A percentile compares a stretch with the other conserved stretches of the same genome.
Conservation (phyloP, 2,113 vertebrate genomes). For the Sinocyclocheilus rhinocerous region DNA sequence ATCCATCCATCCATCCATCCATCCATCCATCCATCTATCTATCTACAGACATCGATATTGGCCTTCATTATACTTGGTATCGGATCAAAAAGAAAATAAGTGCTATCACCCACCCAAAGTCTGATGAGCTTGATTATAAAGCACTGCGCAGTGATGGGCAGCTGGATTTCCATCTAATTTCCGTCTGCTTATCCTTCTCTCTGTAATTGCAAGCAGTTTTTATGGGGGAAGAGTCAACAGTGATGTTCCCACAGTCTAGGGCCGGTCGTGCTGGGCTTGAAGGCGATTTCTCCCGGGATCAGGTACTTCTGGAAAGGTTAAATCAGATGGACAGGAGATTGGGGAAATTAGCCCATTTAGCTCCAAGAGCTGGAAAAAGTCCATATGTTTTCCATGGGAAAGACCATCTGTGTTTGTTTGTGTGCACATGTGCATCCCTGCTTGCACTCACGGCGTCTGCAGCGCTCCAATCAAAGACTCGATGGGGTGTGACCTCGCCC, state of each 20-base stretch:
- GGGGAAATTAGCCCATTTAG: constrained; percentile 2
- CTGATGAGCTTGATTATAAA: constrained; percentile 49
- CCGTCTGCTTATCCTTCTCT: constrained; percentile 23
- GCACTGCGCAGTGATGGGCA: constrained; percentile 28
- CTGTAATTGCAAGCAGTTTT: constrained; percentile 45
- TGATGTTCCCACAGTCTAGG: constrained; percentile 46
- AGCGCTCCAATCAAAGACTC: constrained; percentile 61
- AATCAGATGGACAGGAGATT: not conserved
- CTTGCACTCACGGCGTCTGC: not conserved
- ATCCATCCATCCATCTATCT: not conserved
- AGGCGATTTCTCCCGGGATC: not conserved
- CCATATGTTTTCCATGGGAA: constrained; percentile 49
- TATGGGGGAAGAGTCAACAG: constrained; percentile 15
- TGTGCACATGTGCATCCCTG: constrained; percentile 26
- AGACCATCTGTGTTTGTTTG: constrained; percentile 43
- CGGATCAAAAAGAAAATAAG: not conserved
- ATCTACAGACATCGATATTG: not conserved
- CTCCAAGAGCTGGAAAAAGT: constrained; percentile 6
- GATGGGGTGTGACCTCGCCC: constrained; percentile 66
- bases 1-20: no score
- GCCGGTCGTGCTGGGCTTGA: not conserved
- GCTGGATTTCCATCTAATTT: constrained; percentile 44
- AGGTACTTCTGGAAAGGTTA: constrained; percentile 31
- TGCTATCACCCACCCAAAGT: not conserved
- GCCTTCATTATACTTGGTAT: not conserved